Evolutionary conservation across 64 coral and sea anemone species (phyloP), one percentile per base, ranked within the genome.

Genomic region (Trachythela sp.): DNA sequence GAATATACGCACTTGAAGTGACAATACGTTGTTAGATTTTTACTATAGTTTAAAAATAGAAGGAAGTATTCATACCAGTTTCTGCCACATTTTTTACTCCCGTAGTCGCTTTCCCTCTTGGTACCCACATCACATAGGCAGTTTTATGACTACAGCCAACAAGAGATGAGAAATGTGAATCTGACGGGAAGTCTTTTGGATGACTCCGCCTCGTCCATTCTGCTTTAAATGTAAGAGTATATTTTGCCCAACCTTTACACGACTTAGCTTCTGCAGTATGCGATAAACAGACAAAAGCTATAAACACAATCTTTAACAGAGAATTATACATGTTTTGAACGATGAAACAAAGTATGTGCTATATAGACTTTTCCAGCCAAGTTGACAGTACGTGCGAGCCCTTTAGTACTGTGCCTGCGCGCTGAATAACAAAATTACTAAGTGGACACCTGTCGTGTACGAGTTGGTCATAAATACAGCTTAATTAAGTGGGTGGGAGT

Each of bases 141-240:
- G 75, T 9, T 15, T 80, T 80, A 80, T 80, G 75, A 17, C 33
- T 37, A 80, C 75, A 80, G 75, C 75, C 75, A 80, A 80, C 75
- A 35, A 80, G 33, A 15, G 75, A 30, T 80, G 75, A 80, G 37
- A 80, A 80, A 80, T 80, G 75, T 29, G 75, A 29, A 17, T 30
- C 34, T 15, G 75, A 36, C 13, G 75, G 75, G 9, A 80, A 80
- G 33, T 80, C 75, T 80, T 80, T 39, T 30, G 26, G 75, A 39
- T 68, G 59, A 68, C n/a, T n/a, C n/a, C 37, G 20, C 2, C 33
- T 39, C 0, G 75, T 37, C 75, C 75, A 80, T 80, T 80, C 75
- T 80, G 31, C 75, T 80, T 30, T 10, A 29, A 80, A 80, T 34
- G 75, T 80, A 0, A 80, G 20, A 1, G 2, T 80, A 39, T 80